Conservation (phyloP, 2,888 invertebrate genomes). For the Heliconius ethilla region DNA sequence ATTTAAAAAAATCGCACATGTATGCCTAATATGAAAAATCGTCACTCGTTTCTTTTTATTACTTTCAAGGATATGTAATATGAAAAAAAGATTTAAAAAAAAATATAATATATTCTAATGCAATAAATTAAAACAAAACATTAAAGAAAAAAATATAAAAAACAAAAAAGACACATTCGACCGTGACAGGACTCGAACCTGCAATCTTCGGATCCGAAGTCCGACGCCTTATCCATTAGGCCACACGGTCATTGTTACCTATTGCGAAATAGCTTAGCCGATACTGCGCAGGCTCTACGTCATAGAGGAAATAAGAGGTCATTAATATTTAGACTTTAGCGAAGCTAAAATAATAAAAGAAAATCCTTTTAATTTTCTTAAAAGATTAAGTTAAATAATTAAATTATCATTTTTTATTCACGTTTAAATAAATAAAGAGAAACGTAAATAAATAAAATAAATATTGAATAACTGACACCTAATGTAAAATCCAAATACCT, state of each 20-base stretch:
- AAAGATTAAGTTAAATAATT: no score
- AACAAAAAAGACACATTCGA: constrained; percentile 56
- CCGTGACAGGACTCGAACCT: constrained; percentile 88
- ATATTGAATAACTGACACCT: neutral
- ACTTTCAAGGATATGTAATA: no score
- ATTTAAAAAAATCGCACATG: no score
- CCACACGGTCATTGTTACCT: constrained; percentile 78
- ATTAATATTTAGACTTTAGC: constrained; percentile 34
- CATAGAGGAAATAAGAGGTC: constrained; percentile 60
- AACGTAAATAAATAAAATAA: no score
- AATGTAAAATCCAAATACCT: neutral
- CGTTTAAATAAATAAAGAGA: no score
- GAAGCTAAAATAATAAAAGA: neutral
- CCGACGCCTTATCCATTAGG: constrained; percentile 87
- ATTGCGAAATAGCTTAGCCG: constrained; percentile 56
- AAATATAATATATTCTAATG: neutral
- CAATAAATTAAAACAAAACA: neutral
- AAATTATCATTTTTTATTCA: no score
- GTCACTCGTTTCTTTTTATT: no score
- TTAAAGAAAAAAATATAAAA: neutral
- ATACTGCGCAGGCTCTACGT: constrained; percentile 59
- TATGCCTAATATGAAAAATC: no score
- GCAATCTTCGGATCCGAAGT: constrained; percentile 86
- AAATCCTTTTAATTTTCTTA: neutral
- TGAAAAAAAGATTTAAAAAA: no score